Evolutionary conservation across 2,797 vertebrate species (phyloP).

Genomic region (Tenualosa thibaudeaui): DNA sequence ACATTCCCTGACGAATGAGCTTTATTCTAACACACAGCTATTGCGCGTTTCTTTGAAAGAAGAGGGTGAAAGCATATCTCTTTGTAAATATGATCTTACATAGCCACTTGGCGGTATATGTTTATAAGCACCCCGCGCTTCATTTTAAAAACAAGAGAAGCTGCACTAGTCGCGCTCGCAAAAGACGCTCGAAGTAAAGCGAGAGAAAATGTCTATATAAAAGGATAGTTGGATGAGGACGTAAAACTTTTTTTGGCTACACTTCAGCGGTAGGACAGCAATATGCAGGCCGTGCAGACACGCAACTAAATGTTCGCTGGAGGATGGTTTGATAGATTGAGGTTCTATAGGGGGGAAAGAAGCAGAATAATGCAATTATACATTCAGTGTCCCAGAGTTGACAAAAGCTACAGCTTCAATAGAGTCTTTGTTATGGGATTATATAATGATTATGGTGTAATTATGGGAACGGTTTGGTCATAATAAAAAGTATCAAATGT

Average conservation of each 20-base stretch:
- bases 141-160: constrained; percentile 51
- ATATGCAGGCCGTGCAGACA: constrained; percentile 57
- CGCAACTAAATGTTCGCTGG: constrained; percentile 72
- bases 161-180: constrained; percentile 33
- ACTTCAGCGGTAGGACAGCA: constrained; percentile 75
- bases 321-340: constrained; percentile 79
- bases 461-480: constrained; percentile 90
- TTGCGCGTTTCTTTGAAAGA: constrained; percentile 84
- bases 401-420: constrained; percentile 97
- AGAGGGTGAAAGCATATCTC: constrained; percentile 83
- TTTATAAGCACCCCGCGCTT: constrained; percentile 87
- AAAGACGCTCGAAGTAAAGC: constrained; percentile 34
- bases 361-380: constrained; percentile 94
- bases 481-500: constrained; percentile 77
- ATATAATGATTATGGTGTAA: constrained; percentile 99
- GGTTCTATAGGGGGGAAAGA: constrained; percentile 78
- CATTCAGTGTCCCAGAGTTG: constrained; percentile 93
- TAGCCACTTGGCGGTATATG: constrained; percentile 86
- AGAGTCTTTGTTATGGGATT: constrained; percentile 98
- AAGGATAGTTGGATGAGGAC: constrained; percentile 77
- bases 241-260: constrained; percentile 86
- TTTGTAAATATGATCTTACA: constrained; percentile 93
- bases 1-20: constrained; percentile 82
- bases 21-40: constrained; percentile 86
- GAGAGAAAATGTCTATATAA: constrained; percentile 75